Evolutionary conservation across 2,113 vertebrate species (phyloP).

Genomic region (Seriola dumerili): DNA sequence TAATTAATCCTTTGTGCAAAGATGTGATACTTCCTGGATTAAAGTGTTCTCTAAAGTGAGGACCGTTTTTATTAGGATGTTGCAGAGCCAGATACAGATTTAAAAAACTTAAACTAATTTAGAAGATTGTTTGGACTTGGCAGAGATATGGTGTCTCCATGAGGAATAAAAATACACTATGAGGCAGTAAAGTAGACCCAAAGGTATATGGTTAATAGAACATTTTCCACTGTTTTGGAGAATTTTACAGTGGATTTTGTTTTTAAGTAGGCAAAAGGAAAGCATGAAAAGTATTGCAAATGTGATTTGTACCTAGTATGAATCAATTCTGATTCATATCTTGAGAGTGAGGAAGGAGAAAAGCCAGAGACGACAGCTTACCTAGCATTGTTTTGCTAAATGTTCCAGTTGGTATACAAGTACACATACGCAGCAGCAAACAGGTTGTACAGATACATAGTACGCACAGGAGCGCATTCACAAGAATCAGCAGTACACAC

Average conservation of each 20-base stretch:
- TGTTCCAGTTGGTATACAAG: not conserved
- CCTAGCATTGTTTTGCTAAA: not conserved
- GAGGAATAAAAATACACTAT: not conserved
- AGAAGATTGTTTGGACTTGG: not conserved
- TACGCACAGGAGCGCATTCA: not conserved
- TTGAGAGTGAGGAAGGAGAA: not conserved
- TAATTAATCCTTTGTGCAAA: not conserved
- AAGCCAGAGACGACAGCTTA: not conserved
- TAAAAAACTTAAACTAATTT: not conserved
- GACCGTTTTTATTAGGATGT: not conserved
- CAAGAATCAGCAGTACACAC: constrained; percentile 4
- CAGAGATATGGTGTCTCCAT: not conserved
- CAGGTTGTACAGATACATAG: not conserved
- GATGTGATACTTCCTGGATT: not conserved
- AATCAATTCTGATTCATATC: not conserved
- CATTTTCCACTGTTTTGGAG: not conserved
- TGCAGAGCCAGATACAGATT: not conserved
- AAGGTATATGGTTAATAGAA: not conserved
- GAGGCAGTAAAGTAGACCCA: not conserved
- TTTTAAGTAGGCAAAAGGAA: not conserved
- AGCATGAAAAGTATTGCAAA: not conserved
- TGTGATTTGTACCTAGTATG: not conserved
- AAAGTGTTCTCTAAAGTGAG: not conserved
- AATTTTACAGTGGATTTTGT: not conserved
- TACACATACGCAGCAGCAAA: not conserved